These are phyloP conservation scores for Paraplagusia blochii DNA, from an alignment of 2,113 vertebrate genomes.

Conservation along the genomic window DNA sequence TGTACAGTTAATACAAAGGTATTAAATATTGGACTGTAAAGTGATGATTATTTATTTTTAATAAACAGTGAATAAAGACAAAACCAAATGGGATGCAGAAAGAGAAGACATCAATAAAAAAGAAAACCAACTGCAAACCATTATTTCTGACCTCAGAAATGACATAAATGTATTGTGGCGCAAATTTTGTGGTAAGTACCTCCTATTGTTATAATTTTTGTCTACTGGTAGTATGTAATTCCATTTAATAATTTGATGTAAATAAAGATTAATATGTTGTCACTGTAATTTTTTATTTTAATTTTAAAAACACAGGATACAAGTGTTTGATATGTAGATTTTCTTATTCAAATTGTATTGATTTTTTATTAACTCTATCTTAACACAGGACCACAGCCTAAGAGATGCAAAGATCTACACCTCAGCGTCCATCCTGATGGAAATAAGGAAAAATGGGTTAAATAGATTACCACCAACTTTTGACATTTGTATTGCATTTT, in stretches of 20 bases:
- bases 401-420: neutral
- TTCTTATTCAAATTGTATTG: neutral
- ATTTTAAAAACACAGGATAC: too few relatives aligned
- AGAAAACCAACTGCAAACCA: too few relatives aligned
- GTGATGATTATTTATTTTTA: too few relatives aligned
- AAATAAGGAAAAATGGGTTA: neutral
- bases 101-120: too few relatives aligned
- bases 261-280: too few relatives aligned
- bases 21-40: too few relatives aligned
- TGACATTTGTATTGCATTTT: too few relatives aligned
- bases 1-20: too few relatives aligned
- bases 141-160: neutral
- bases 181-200: constrained; percentile 17
- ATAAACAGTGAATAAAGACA: constrained; percentile 18
- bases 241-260: too few relatives aligned
- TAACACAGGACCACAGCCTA: neutral
- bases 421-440: neutral
- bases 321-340: neutral
- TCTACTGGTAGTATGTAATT: neutral
- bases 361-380: neutral
- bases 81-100: neutral
- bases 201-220: neutral
- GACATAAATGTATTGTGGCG: neutral
- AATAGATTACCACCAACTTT: too few relatives aligned
- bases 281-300: too few relatives aligned